phyloP scores from a whole-genome alignment of 2,113 vertebrate species.

The Dasyurus viverrinus region DNA sequence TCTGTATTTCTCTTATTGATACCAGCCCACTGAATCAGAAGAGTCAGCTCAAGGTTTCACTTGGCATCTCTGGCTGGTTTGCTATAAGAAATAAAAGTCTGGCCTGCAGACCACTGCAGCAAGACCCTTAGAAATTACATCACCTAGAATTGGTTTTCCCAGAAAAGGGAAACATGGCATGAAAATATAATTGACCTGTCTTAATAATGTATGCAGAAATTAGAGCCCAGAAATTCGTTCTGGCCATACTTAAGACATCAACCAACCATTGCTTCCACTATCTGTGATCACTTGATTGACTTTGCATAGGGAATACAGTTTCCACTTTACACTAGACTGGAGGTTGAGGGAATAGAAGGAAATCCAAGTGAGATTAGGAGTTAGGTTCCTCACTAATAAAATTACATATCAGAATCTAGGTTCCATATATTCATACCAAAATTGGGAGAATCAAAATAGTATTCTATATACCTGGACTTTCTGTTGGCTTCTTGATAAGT shows the following conservation, averaged over 20 bases:
- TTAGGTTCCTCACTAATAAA: conserved; percentile 41
- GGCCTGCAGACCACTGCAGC: conserved; percentile 52
- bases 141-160: conserved; percentile 70
- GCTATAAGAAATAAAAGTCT: conserved; percentile 66
- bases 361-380: conserved; percentile 61
- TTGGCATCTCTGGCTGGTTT: conserved; percentile 65
- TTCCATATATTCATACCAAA: not conserved
- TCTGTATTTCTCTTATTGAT: conserved; percentile 61
- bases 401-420: conserved; percentile 22
- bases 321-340: conserved; percentile 65
- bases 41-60: conserved; percentile 73
- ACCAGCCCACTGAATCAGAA: conserved; percentile 69
- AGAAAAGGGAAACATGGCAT: conserved; percentile 78
- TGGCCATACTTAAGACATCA: conserved; percentile 75
- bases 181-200: conserved; percentile 81
- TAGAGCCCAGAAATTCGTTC: conserved; percentile 77
- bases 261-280: conserved; percentile 64
- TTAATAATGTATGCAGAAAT: conserved; percentile 79
- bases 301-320: conserved; percentile 70
- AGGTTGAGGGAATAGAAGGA: not conserved
- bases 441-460: not conserved
- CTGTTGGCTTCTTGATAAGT: not conserved
- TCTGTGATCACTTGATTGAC: conserved; percentile 57
- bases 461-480: not conserved
- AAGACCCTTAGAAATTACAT: conserved; percentile 67